phyloP scores from a whole-genome alignment of 64 coral and sea anemone species.

The Anthopleura sola region DNA sequence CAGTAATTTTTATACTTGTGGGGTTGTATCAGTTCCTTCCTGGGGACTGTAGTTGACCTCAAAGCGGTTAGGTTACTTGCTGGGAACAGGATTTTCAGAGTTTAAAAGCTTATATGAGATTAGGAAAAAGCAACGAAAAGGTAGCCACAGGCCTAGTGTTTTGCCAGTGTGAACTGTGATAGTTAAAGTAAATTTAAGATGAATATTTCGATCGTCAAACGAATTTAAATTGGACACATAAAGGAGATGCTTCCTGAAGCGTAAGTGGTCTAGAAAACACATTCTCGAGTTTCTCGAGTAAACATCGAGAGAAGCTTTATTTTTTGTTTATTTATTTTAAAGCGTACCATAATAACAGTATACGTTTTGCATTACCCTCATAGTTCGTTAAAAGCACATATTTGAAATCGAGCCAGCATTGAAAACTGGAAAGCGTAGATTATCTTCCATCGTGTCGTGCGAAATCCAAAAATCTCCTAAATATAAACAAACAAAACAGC shows the following conservation, averaged over 20 bases:
- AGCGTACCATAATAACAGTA: background rate
- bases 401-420: background rate
- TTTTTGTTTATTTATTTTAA: background rate
- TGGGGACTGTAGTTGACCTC: too few relatives aligned
- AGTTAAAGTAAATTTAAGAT: background rate
- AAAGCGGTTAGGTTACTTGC: too few relatives aligned
- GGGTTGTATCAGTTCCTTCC: too few relatives aligned
- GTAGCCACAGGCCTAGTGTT: background rate
- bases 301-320: background rate
- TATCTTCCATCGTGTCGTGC: too few relatives aligned
- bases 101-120: background rate
- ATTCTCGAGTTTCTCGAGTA: too few relatives aligned
- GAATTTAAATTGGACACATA: background rate
- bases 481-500: too few relatives aligned
- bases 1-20: too few relatives aligned
- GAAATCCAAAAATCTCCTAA: too few relatives aligned
- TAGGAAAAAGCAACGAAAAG: background rate
- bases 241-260: too few relatives aligned
- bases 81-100: background rate
- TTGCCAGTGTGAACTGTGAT: background rate
- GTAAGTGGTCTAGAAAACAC: too few relatives aligned
- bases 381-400: background rate
- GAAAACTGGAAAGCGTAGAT: too few relatives aligned
- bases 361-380: background rate
- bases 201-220: background rate